phyloP scores from a whole-genome alignment of 2,797 vertebrate species.

The Sylvia borin region DNA sequence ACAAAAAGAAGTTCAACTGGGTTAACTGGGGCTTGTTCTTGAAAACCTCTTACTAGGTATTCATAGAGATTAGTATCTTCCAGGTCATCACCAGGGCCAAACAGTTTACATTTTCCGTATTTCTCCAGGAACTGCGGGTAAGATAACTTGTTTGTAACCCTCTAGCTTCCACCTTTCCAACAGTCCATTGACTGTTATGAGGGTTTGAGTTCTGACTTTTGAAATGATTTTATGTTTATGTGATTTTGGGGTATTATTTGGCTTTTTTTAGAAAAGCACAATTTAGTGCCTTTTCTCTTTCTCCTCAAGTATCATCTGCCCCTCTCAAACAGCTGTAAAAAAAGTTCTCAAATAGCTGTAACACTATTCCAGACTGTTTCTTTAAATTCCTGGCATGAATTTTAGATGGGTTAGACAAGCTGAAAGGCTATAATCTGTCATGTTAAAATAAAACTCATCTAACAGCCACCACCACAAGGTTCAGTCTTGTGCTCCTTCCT shows the following conservation, averaged over 20 bases:
- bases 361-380: not conserved
- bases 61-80: not conserved
- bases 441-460: not conserved
- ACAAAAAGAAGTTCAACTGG: not conserved
- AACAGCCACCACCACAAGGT: not conserved
- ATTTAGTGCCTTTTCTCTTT: not conserved
- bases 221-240: not conserved
- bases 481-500: not conserved
- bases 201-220: not conserved
- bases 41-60: not conserved
- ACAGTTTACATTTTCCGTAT: not conserved
- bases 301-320: not conserved
- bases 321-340: not conserved
- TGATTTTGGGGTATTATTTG: not conserved
- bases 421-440: not conserved
- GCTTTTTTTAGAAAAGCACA: accelerated
- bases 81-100: not conserved
- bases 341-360: not conserved
- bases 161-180: not conserved
- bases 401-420: not conserved
- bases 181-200: accelerated
- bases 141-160: not conserved
- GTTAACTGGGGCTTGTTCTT: not conserved
- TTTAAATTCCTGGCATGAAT: not conserved
- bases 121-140: not conserved